Percentiles rank a stretch among this genome's conserved stretches.
phyloP scores from a whole-genome alignment of 2,113 vertebrate genomes.

The Galeopterus variegatus region DNA sequence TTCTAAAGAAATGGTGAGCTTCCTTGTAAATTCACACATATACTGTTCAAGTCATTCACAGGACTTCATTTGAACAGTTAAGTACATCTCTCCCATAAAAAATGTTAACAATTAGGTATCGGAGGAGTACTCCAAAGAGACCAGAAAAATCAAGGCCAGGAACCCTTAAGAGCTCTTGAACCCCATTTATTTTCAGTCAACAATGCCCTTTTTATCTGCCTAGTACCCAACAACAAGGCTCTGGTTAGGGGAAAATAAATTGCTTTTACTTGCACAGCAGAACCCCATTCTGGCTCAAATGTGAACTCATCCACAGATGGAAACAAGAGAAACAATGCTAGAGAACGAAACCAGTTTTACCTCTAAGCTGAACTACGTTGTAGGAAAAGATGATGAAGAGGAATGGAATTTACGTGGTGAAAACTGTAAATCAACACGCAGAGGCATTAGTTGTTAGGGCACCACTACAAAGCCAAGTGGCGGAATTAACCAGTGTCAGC shows the following conservation, averaged over 20 bases:
- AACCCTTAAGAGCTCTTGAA: slow-evolving; percentile 80
- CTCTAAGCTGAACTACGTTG: not conserved
- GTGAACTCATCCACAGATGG: slow-evolving; percentile 35
- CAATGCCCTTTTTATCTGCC: slow-evolving; percentile 83
- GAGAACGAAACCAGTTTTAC: not conserved
- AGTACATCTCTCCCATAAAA: slow-evolving; percentile 81
- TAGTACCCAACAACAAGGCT: slow-evolving; percentile 70
- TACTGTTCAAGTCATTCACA: slow-evolving; percentile 76
- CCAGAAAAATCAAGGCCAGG: slow-evolving; percentile 73
- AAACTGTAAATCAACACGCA: not conserved
- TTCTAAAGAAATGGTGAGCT: slow-evolving; percentile 79
- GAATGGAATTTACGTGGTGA: not conserved
- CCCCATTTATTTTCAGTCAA: slow-evolving; percentile 86
- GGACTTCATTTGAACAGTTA: slow-evolving; percentile 83
- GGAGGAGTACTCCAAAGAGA: slow-evolving; percentile 80
- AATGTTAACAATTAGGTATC: slow-evolving; percentile 84
- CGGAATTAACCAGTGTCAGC: not conserved
- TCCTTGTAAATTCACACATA: slow-evolving; percentile 81
- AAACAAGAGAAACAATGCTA: not conserved
- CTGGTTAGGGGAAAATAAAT: not conserved
- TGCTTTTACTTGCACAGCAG: slow-evolving; percentile 79
- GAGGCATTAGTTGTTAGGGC: not conserved
- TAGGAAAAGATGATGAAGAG: not conserved
- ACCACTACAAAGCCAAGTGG: not conserved
- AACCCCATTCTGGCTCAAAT: slow-evolving; percentile 64